phyloP scores from a whole-genome alignment of 2,797 vertebrate genomes.

The Chiloscyllium punctatum region DNA sequence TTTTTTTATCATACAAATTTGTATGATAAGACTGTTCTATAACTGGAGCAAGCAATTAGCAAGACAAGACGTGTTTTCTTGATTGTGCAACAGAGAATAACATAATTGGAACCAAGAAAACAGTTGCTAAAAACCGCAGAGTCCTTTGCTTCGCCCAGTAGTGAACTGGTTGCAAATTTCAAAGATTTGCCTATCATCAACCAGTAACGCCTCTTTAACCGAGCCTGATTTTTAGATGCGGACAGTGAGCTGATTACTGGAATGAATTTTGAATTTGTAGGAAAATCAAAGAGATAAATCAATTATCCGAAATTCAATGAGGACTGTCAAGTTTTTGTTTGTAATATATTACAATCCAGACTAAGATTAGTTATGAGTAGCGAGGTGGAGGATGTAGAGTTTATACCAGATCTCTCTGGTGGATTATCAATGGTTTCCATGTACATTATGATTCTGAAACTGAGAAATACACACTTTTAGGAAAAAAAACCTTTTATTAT shows the following conservation, averaged over 20 bases:
- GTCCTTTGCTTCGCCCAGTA: background rate
- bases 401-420: no score
- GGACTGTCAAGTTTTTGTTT: background rate
- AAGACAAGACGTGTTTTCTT: background rate
- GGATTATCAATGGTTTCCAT: background rate
- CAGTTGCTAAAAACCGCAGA: background rate
- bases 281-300: constrained; percentile 16
- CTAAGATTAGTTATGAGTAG: background rate
- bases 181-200: background rate
- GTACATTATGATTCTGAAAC: background rate
- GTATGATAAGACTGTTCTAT: background rate
- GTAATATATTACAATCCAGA: constrained; percentile 18
- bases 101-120: background rate
- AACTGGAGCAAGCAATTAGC: background rate
- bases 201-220: background rate
- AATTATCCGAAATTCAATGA: constrained; percentile 32
- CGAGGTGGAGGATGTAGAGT: background rate
- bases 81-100: background rate
- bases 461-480: background rate
- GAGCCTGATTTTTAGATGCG: background rate
- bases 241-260: background rate
- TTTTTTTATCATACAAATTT: background rate
- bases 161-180: background rate
- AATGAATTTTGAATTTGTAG: constrained; percentile 10
- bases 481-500: constrained; percentile 28